These are phyloP conservation scores for Coreius guichenoti DNA, from an alignment of 2,797 vertebrate species.

Conservation along the genomic window DNA sequence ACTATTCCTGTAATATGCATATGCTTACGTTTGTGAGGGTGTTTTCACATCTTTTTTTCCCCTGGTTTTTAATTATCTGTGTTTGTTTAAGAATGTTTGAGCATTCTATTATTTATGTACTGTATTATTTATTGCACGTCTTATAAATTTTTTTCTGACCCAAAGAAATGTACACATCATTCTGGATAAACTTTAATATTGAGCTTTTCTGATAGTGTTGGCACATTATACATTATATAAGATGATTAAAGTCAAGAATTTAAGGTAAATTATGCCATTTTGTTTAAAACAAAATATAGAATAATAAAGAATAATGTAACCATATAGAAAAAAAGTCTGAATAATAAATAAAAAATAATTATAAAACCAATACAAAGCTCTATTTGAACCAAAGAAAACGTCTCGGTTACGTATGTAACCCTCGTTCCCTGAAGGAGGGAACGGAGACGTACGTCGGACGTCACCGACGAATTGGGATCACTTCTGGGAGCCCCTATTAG, in stretches of 20 bases:
- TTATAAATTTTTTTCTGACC: neutral
- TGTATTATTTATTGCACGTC: neutral
- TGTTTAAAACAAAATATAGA: too few species aligned
- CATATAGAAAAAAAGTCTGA: too few species aligned
- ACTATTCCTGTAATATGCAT: neutral
- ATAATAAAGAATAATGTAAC: neutral
- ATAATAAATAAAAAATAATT: neutral
- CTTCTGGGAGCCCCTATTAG: too few species aligned
- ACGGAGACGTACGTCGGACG: too few species aligned
- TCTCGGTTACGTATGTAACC: too few species aligned
- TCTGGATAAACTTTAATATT: neutral
- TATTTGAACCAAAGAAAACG: neutral
- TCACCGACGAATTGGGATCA: too few species aligned
- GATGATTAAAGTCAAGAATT: neutral
- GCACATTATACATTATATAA: neutral
- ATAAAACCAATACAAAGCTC: neutral
- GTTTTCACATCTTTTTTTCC: neutral
- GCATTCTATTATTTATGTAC: neutral
- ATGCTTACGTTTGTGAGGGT: neutral
- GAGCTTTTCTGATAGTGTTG: neutral
- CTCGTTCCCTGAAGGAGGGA: too few species aligned
- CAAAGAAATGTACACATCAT: neutral
- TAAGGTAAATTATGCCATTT: neutral
- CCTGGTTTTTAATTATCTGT: neutral
- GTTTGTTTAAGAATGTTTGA: neutral